A percentile compares a stretch with the other conserved stretches of the same genome.
Evolutionary conservation across 2,113 vertebrate genomes (phyloP).

Genomic region (Tichodroma muraria): DNA sequence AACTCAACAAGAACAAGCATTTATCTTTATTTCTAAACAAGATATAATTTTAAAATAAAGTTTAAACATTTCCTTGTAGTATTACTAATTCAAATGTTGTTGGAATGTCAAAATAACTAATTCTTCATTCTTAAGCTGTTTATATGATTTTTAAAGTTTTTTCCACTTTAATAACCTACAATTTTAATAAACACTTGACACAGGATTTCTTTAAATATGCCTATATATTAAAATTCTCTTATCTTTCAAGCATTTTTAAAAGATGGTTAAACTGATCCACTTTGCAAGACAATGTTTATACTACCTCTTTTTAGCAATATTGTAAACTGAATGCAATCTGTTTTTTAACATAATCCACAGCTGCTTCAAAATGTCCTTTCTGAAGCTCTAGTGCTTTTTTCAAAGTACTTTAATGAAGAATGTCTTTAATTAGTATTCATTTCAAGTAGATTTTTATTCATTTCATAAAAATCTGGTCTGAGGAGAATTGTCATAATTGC

Average conservation of each 20-base stretch:
- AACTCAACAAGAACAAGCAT: background rate
- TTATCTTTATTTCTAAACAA: background rate
- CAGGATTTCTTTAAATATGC: background rate
- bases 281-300: background rate
- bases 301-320: background rate
- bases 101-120: background rate
- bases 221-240: background rate
- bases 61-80: background rate
- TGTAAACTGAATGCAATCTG: background rate
- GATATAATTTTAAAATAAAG: background rate
- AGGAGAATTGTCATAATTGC: background rate
- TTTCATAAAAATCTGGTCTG: background rate
- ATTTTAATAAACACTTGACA: background rate
- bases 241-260: background rate
- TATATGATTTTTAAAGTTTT: background rate
- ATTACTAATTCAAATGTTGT: background rate
- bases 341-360: constrained; percentile 9
- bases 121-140: background rate
- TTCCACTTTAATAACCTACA: background rate
- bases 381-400: background rate
- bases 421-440: background rate
- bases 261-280: background rate
- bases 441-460: constrained; percentile 13
- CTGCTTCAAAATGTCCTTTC: constrained; percentile 7
- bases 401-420: background rate